phyloP scores from a whole-genome alignment of 1,140 invertebrate species.

The Lethrus apterus region DNA sequence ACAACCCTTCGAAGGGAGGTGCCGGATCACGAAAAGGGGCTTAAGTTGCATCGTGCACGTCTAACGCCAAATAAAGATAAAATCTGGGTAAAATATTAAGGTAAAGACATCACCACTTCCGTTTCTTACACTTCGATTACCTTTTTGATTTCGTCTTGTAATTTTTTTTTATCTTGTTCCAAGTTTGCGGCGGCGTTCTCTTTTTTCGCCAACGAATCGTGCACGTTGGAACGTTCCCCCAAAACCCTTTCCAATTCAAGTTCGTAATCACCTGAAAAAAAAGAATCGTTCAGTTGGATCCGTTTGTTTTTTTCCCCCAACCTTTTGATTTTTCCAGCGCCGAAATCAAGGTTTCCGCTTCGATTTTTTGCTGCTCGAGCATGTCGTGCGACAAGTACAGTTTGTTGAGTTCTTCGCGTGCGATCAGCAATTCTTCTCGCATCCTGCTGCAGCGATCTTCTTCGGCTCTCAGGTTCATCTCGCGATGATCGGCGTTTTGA shows the following conservation, averaged over 20 bases:
- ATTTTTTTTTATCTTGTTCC: constrained; percentile 62
- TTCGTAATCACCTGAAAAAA: constrained; percentile 58
- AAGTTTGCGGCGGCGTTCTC: constrained; percentile 56
- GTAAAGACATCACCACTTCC: no score
- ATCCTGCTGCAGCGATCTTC: constrained; percentile 69
- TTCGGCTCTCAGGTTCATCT: constrained; percentile 51
- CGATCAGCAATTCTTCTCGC: constrained; percentile 63
- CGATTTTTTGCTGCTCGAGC: constrained; percentile 70
- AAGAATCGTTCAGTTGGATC: constrained; percentile 3
- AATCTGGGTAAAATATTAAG: no score
- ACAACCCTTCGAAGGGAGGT: no score
- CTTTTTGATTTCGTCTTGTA: constrained; percentile 63
- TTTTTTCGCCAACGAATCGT: constrained; percentile 65
- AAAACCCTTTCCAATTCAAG: constrained; percentile 63
- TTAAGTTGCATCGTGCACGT: no score
- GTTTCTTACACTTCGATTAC: no score
- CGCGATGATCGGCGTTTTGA: constrained; percentile 60
- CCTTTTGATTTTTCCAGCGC: constrained; percentile 71
- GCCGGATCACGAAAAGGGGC: no score
- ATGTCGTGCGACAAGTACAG: constrained; percentile 62
- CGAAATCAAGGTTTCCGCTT: constrained; percentile 61
- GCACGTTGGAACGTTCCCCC: constrained; percentile 63
- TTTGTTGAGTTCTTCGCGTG: constrained; percentile 69
- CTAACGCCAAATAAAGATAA: no score
- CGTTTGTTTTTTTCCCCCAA: constrained; percentile 27